Evolutionary conservation across 2,888 invertebrate species (phyloP), one percentile per base, ranked within the genome.

Genomic region (Eulithis prunata): DNA sequence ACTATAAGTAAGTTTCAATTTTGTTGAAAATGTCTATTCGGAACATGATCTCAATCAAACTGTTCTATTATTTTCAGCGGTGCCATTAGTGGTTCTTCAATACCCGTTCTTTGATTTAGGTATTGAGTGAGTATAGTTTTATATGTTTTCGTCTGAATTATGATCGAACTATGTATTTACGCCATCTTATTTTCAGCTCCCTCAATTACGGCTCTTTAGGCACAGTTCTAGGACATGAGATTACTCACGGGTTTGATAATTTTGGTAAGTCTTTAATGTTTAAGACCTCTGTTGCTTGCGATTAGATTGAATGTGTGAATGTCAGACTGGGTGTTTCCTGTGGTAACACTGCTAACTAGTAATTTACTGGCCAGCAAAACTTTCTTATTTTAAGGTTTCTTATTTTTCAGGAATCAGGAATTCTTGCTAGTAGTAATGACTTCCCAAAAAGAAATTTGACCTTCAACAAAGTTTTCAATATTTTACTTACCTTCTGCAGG

Each of bases 71-170:
- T 82, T 75, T 71, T 79, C 94, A 97, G 97, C 97, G 78, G 94
- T 97, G 70, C 97, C 97, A 55, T 94, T 96, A 82, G 97, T 96
- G 73, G 97, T 97, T 85, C 91, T 97, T 72, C 97, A 97, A 84
- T 96, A 96, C 87, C 97, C 97, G 21, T 96, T 97, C 89, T 97
- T 97, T 86, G 95, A 96, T 86, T 94, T 97, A 84, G 97, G 97
- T 75, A 91, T 97, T 68, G 96, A 97, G 97, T 97, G 94, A 96
- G 96, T 64, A 51, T 21, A 4, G 11, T 2, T 43, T 36, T 5
- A 10, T 36, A 11, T 7, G 8, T n/a, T 45, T 45, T 45, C 12
- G 4, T n/a, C n/a, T 45, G 2, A 49, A 49, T 49, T 47, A 4
- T 49, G 21, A 21, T 21, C 11, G 14, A 10, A 21, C 21, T 49